Base-by-base conservation (phyloP, 2,797 vertebrate genomes). In the Aeoliscus strigatus region DNA sequence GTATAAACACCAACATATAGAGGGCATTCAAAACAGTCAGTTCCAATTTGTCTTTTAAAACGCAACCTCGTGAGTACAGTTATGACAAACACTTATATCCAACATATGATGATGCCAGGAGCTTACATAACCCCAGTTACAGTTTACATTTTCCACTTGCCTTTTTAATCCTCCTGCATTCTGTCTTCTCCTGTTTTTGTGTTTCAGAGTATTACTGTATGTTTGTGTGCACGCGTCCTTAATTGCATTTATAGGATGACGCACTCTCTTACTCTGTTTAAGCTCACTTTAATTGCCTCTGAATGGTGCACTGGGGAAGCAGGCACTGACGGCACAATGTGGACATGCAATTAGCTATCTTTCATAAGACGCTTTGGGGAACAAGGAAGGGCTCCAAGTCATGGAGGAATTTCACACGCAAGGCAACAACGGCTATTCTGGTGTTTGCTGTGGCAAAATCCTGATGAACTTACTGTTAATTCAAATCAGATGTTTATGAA, bases 211-310 rank as follows among this genome's bases (percentile, higher is more conserved):
- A 66, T 73, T 67, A 68, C 71, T 75, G 75, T 58, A 75, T 83
- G 75, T 86, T 82, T 80, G 76, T 83, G 68, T 75, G 74, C 73
- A 77, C 75, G 63, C 72, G 65, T 74, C 72, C 75, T 66, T 87
- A 88, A 90, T 90, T 89, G 73, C 81, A 86, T 90, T 89, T 88
- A 85, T 77, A 84, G 78, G 76, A 86, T 90, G 88, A 89, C 86
- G 85, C 86, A 89, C 86, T 87, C 86, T 89, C 82, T 84, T 87
- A 84, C 79, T 81, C 88, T 87, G 86, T 82, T 85, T 82, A 88
- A 88, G 80, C 82, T 89, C 87, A 88, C 81, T 86, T 84, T 90
- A 90, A 89, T 90, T 89, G 86, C 81, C 81, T 84, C 73, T 89
- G 89, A 90, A 88, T 78, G 80, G 82, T 77, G 81, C 78, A 56